phyloP scores from a whole-genome alignment of 2,113 vertebrate species.

The Polyodon spathula region DNA sequence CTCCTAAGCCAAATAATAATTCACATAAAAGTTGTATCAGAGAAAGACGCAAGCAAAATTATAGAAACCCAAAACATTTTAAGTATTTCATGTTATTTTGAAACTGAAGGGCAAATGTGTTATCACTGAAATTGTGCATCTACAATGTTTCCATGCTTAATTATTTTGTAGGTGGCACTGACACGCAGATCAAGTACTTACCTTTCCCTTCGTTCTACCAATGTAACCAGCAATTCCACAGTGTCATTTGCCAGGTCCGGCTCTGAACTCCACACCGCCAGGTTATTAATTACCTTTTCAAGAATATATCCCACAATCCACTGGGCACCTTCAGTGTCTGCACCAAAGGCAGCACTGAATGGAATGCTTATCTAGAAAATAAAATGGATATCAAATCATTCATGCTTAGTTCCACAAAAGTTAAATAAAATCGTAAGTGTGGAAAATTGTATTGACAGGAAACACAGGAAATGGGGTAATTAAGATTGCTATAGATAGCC shows the following conservation, averaged over 20 bases:
- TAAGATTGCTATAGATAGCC: too few species aligned
- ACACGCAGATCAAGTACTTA: constrained; percentile 40
- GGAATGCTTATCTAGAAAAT: constrained; percentile 83
- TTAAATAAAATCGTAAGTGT: too few species aligned
- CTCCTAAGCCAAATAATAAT: too few species aligned
- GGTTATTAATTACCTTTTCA: constrained; percentile 96
- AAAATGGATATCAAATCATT: constrained; percentile 14
- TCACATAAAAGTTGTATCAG: too few species aligned
- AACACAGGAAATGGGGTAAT: too few species aligned
- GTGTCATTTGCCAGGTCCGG: constrained; percentile 90
- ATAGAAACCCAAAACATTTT: too few species aligned
- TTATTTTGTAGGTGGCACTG: neutral
- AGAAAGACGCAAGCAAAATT: too few species aligned
- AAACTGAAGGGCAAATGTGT: too few species aligned
- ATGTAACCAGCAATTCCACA: constrained; percentile 89
- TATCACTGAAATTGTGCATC: too few species aligned
- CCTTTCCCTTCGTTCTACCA: constrained; percentile 95
- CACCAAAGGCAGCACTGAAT: constrained; percentile 87
- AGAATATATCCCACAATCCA: constrained; percentile 98
- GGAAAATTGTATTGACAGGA: too few species aligned
- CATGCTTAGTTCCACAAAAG: too few species aligned
- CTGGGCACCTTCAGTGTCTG: constrained; percentile 92
- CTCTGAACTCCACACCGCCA: constrained; percentile 96
- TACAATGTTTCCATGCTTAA: neutral
- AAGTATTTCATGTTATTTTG: too few species aligned